A percentile compares a stretch with the other conserved stretches of the same genome.
phyloP scores from a whole-genome alignment of 2,797 vertebrate genomes.

The Bufotes viridis region DNA sequence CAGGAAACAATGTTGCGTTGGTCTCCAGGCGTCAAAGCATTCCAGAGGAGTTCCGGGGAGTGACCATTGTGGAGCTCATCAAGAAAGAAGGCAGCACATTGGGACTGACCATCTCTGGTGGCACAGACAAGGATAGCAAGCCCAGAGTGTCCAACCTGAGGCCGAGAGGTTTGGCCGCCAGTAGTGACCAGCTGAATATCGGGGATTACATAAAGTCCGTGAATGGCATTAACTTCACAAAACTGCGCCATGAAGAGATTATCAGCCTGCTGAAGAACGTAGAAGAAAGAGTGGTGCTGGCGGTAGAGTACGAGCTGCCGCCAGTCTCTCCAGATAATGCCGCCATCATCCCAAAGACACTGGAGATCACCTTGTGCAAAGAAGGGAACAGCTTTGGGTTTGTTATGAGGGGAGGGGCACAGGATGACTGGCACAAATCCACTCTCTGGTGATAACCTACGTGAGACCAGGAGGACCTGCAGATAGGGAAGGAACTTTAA shows the following conservation, averaged over 20 bases:
- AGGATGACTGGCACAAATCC: slow-evolving; percentile 94
- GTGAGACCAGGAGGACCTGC: slow-evolving; percentile 93
- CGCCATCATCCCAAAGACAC: slow-evolving; percentile 91
- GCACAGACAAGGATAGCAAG: slow-evolving; percentile 96
- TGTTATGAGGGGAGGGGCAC: slow-evolving; percentile 92
- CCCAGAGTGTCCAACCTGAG: slow-evolving; percentile 94
- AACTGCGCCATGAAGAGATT: slow-evolving; percentile 94
- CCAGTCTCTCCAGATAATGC: slow-evolving; percentile 88
- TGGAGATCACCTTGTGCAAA: slow-evolving; percentile 94
- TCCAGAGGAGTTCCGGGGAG: slow-evolving; percentile 94
- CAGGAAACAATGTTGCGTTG: slow-evolving; percentile 81
- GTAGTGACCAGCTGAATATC: slow-evolving; percentile 94
- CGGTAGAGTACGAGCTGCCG: slow-evolving; percentile 97
- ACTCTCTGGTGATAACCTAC: slow-evolving; percentile 89
- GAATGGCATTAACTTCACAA: slow-evolving; percentile 94
- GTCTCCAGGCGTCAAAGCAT: slow-evolving; percentile 91
- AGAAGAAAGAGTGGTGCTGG: slow-evolving; percentile 93
- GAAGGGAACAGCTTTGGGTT: slow-evolving; percentile 97
- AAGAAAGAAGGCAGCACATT: slow-evolving; percentile 96
- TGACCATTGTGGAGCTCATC: slow-evolving; percentile 93
- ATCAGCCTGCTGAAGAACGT: slow-evolving; percentile 96
- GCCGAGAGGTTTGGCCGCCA: slow-evolving; percentile 91
- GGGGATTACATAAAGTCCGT: slow-evolving; percentile 97
- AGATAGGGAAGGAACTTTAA: slow-evolving; percentile 94
- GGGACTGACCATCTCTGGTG: slow-evolving; percentile 95